These are phyloP conservation scores for Orbicella faveolata DNA, from an alignment of 64 coral and sea anemone species.

Conservation along the genomic window DNA sequence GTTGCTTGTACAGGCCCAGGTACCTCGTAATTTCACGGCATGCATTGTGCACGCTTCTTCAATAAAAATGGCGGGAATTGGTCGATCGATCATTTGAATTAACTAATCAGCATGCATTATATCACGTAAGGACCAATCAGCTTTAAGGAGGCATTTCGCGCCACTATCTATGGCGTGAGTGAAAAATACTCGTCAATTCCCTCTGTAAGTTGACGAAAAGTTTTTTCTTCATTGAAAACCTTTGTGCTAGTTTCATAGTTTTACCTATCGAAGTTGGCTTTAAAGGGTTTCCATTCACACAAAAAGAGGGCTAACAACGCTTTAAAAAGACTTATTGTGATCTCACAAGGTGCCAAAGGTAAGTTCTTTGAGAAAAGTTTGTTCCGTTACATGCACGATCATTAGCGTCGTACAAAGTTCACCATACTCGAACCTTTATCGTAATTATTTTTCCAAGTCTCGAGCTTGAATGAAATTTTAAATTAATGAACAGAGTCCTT, in stretches of 20 bases:
- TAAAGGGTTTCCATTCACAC: neutral
- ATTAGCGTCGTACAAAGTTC: neutral
- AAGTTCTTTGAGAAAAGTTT: neutral
- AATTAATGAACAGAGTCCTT: neutral
- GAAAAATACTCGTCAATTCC: neutral
- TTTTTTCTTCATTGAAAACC: too few relatives aligned
- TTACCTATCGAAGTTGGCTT: neutral
- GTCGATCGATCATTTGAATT: neutral
- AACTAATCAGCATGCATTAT: constrained; percentile 5
- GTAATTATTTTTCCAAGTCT: neutral
- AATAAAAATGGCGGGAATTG: constrained; percentile 11
- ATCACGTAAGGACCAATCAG: neutral
- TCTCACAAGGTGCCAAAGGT: neutral
- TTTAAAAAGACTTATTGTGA: neutral
- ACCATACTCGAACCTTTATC: neutral
- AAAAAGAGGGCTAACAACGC: neutral
- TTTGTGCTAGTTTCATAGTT: neutral
- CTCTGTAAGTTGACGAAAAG: neutral
- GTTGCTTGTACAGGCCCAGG: too few relatives aligned
- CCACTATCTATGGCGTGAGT: neutral
- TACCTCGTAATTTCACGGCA: neutral
- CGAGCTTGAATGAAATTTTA: neutral
- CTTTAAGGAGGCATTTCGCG: neutral
- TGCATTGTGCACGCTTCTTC: neutral
- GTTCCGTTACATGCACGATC: neutral